A percentile compares a stretch with the other conserved stretches of the same genome.
Conservation (phyloP, 2,888 invertebrate species). For the Rhorus exstirpatorius region DNA sequence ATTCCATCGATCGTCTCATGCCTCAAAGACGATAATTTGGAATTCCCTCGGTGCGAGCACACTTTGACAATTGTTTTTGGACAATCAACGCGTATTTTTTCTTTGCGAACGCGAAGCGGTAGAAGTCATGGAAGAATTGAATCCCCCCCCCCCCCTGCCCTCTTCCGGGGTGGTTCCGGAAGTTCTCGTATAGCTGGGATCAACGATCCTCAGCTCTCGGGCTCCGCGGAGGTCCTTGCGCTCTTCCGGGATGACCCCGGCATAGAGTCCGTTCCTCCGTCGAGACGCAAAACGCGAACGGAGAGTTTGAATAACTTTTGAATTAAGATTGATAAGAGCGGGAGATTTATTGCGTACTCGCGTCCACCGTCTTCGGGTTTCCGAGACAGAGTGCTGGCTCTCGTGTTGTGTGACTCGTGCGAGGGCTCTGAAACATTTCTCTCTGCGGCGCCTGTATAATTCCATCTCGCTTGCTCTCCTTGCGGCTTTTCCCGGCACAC, state of each 20-base stretch:
- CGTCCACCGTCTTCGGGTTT: slow-evolving; percentile 79
- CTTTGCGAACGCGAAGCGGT: not conserved
- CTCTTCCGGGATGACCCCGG: slow-evolving; percentile 17
- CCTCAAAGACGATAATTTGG: not conserved
- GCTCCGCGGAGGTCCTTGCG: slow-evolving; percentile 1
- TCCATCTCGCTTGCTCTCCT: slow-evolving; percentile 66
- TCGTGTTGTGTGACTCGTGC: slow-evolving; percentile 70
- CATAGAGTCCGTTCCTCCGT: too few species aligned
- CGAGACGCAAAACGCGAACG: not conserved
- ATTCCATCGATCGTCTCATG: not conserved
- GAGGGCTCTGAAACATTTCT: slow-evolving; percentile 63
- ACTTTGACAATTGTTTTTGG: not conserved
- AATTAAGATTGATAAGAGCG: not conserved
- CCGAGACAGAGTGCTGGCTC: slow-evolving; percentile 81
- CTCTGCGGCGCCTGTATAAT: slow-evolving; percentile 50
- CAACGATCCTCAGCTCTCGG: slow-evolving; percentile 20
- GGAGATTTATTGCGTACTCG: slow-evolving; percentile 55
- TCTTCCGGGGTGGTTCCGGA: slow-evolving; percentile 54
- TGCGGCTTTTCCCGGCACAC: slow-evolving; percentile 65
- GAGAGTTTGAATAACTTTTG: not conserved
- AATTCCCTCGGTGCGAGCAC: not conserved
- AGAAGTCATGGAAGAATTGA: too few species aligned
- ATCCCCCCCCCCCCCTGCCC: too few species aligned
- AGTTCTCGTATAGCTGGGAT: slow-evolving; percentile 20
- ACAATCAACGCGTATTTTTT: slow-evolving; percentile 4